A percentile compares a stretch with the other conserved stretches of the same genome.
Evolutionary conservation across 2,888 invertebrate species (phyloP).

Genomic region (Mallateleia sp.): DNA sequence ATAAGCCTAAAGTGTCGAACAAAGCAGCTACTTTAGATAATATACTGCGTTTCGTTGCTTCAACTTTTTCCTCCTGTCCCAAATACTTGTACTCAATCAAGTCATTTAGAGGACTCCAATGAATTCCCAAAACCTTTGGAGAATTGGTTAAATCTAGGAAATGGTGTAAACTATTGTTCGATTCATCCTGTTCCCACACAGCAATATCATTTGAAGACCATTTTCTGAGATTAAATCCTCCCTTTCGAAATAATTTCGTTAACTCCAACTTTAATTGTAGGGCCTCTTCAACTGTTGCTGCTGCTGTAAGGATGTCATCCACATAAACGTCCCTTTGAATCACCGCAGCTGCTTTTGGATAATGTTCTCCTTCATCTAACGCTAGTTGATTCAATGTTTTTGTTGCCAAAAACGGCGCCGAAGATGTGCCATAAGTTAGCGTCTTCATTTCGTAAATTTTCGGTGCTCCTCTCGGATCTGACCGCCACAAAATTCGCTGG

Average conservation of each 20-base stretch:
- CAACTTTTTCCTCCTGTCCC: neutral
- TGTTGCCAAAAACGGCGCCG: conserved; percentile 12
- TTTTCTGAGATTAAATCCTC: conserved; percentile 16
- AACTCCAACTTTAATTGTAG: conserved; percentile 4
- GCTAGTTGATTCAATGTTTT: conserved; percentile 15
- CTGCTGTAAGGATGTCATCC: conserved; percentile 21
- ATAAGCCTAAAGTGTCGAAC: conserved; percentile 22
- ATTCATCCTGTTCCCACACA: neutral
- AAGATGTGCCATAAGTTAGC: neutral
- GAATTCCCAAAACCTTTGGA: conserved; percentile 28
- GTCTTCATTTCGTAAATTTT: conserved; percentile 11
- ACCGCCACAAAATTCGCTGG: conserved; percentile 15
- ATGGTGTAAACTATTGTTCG: neutral
- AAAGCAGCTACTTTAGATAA: conserved; percentile 14
- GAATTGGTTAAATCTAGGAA: conserved; percentile 5
- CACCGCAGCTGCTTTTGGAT: conserved; percentile 1
- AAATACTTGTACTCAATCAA: conserved; percentile 7
- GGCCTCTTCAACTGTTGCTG: conserved; percentile 17
- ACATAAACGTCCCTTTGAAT: conserved; percentile 2
- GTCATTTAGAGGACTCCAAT: conserved; percentile 5
- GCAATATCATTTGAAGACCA: conserved; percentile 15
- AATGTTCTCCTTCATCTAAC: neutral
- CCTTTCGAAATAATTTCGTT: neutral
- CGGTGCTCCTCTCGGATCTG: neutral
- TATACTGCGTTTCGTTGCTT: conserved; percentile 9